These are phyloP conservation scores for Drosophila carrolli DNA, from an alignment of 1,140 invertebrate species.

Conservation along the genomic window DNA sequence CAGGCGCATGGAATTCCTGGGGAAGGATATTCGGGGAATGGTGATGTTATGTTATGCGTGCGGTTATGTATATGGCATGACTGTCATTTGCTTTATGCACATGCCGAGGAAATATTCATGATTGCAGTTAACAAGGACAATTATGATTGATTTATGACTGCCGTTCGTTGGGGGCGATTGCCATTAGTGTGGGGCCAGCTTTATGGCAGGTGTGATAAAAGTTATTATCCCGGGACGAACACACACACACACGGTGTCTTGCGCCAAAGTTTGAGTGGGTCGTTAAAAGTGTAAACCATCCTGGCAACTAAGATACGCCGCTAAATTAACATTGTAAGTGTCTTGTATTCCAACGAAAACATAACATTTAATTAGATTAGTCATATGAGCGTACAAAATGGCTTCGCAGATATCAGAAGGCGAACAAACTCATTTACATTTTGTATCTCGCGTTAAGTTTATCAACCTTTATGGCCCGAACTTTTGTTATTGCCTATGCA, in stretches of 20 bases:
- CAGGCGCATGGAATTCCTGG: slow-evolving; percentile 15
- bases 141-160: slow-evolving; percentile 77
- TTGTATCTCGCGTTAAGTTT: slow-evolving; percentile 51
- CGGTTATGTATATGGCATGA: slow-evolving; percentile 64
- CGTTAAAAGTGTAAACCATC: slow-evolving; percentile 58
- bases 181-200: slow-evolving; percentile 32
- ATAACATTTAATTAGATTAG: slow-evolving; percentile 80
- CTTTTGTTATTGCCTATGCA: slow-evolving; percentile 67
- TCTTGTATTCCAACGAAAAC: slow-evolving; percentile 46
- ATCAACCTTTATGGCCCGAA: slow-evolving; percentile 69
- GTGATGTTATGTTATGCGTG: slow-evolving; percentile 28
- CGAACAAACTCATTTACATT: slow-evolving; percentile 61
- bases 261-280: slow-evolving; percentile 62
- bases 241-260: neutral
- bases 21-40: slow-evolving; percentile 40
- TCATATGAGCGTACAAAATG: slow-evolving; percentile 42
- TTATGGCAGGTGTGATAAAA: slow-evolving; percentile 72
- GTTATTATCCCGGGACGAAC: slow-evolving; percentile 47
- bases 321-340: slow-evolving; percentile 58
- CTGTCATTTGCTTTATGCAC: slow-evolving; percentile 80
- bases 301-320: slow-evolving; percentile 41
- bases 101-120: slow-evolving; percentile 74
- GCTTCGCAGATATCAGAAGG: slow-evolving; percentile 32
- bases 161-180: slow-evolving; percentile 28
- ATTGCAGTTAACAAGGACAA: slow-evolving; percentile 82